These are phyloP conservation scores for Hydrolagus colliei DNA, from an alignment of 2,797 vertebrate species.

Conservation along the genomic window DNA sequence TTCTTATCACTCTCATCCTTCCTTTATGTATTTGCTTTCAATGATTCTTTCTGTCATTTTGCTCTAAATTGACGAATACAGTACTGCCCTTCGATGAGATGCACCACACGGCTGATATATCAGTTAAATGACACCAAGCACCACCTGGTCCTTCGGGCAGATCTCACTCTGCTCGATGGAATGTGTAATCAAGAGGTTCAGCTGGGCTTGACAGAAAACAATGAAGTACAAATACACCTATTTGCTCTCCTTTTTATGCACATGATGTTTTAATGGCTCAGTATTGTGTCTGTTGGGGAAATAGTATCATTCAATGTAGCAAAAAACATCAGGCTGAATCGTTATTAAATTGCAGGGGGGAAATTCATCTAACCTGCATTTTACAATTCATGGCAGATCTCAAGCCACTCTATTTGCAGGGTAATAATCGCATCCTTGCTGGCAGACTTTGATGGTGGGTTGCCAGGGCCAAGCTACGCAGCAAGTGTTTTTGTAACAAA, in stretches of 20 bases:
- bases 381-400: slow-evolving; percentile 45
- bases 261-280: background rate
- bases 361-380: slow-evolving; percentile 38
- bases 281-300: background rate
- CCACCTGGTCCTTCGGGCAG: slow-evolving; percentile 74
- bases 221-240: background rate
- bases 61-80: slow-evolving; percentile 68
- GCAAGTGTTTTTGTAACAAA: slow-evolving; percentile 54
- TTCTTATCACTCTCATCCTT: slow-evolving; percentile 52
- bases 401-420: slow-evolving; percentile 42
- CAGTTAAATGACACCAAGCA: slow-evolving; percentile 75
- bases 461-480: slow-evolving; percentile 45
- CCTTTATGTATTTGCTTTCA: slow-evolving; percentile 56
- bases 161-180: slow-evolving; percentile 71
- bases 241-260: background rate
- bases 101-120: slow-evolving; percentile 72
- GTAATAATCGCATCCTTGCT: slow-evolving; percentile 45
- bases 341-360: background rate
- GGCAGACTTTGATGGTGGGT: slow-evolving; percentile 43
- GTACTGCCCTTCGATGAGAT: slow-evolving; percentile 65
- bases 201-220: slow-evolving; percentile 43
- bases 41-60: slow-evolving; percentile 69
- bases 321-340: background rate
- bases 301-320: background rate
- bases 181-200: slow-evolving; percentile 73